phyloP scores from a whole-genome alignment of 92 coral and sea anemone genomes.

The Meandrina meandrites region DNA sequence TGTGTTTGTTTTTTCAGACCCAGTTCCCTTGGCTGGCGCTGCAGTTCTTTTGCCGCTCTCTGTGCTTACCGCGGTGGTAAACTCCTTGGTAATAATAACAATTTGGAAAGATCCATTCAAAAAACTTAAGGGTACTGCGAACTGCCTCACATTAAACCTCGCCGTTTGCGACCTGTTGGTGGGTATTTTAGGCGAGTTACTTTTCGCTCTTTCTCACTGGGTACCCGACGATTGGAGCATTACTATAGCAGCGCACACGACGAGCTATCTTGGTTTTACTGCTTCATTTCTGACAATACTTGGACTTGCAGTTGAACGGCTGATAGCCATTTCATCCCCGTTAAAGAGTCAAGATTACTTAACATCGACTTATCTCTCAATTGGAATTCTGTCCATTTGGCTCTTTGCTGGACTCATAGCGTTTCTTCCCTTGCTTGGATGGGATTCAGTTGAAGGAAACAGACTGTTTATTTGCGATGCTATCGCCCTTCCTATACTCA shows the following conservation, averaged over 20 bases:
- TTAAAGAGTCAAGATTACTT: background rate
- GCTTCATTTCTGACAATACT: conserved; percentile 11
- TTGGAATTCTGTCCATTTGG: background rate
- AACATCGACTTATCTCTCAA: background rate
- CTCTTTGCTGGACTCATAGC: background rate
- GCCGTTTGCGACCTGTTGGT: conserved; percentile 11
- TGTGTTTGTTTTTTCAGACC: background rate
- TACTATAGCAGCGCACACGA: background rate
- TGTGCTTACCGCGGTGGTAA: background rate
- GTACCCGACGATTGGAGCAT: background rate
- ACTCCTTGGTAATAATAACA: background rate
- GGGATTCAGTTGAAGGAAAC: too few species aligned
- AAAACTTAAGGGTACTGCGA: background rate
- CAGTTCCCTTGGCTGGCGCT: too few species aligned
- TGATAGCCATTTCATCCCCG: background rate
- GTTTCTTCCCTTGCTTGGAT: background rate
- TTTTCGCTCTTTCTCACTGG: background rate
- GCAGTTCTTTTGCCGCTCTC: background rate
- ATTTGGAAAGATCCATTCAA: conserved; percentile 35
- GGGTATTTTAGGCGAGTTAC: conserved; percentile 9
- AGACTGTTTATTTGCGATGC: background rate
- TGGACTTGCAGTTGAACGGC: conserved; percentile 18
- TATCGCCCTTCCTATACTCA: background rate
- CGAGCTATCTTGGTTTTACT: background rate
- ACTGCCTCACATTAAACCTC: conserved; percentile 24